Conservation (phyloP, 2,113 vertebrate species). For the Actenoides hombroni region DNA sequence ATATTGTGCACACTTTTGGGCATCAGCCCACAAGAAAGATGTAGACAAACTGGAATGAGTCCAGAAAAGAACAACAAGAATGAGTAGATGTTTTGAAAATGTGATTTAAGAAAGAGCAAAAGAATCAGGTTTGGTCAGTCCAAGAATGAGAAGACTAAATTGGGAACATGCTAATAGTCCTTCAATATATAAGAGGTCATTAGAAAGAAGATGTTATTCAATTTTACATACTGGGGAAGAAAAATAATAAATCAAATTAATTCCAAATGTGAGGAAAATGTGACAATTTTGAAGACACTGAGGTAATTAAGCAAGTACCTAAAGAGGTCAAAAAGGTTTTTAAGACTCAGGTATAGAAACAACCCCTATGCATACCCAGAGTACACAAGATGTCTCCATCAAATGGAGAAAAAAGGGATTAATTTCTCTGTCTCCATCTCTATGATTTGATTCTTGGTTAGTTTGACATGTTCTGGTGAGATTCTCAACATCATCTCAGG, state of each 20-base stretch:
- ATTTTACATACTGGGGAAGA: slow-evolving; percentile 6
- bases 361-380: not conserved
- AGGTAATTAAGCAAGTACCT: slow-evolving; percentile 9
- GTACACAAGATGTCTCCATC: not conserved
- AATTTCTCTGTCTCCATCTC: not conserved
- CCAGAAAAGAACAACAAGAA: slow-evolving; percentile 44
- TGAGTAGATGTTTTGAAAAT: slow-evolving; percentile 49
- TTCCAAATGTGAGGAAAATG: not conserved
- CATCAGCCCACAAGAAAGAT: slow-evolving; percentile 40
- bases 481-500: not conserved
- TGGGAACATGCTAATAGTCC: slow-evolving; percentile 16
- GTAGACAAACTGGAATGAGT: slow-evolving; percentile 27
- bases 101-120: slow-evolving; percentile 41
- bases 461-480: not conserved
- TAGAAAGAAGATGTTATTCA: slow-evolving; percentile 5
- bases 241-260: slow-evolving; percentile 37
- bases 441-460: not conserved
- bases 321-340: not conserved
- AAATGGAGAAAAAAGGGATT: not conserved
- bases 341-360: not conserved
- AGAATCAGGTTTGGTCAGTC: not conserved
- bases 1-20: slow-evolving; percentile 36
- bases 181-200: not conserved
- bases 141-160: slow-evolving; percentile 30
- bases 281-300: not conserved